These are phyloP conservation scores for Ostrea edulis DNA, from an alignment of 1,140 invertebrate species.

Conservation along the genomic window DNA sequence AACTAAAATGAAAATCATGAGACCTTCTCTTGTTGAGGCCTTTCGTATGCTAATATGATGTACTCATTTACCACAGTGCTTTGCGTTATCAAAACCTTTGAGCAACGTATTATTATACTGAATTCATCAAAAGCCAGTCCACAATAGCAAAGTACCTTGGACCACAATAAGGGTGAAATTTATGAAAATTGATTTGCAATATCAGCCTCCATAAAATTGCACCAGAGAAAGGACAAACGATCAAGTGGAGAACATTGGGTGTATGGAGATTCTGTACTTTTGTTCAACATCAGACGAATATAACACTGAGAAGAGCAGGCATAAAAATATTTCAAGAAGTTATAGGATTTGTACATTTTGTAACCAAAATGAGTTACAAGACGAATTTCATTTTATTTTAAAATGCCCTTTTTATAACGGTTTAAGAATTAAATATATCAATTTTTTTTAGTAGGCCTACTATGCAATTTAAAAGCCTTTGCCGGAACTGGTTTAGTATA, in stretches of 20 bases:
- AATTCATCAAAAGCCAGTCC: not conserved
- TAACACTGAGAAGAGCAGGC: too few species aligned
- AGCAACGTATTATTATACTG: not conserved
- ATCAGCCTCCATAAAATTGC: conserved; percentile 1
- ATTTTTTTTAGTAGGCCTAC: too few species aligned
- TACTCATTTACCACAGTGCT: conserved; percentile 6
- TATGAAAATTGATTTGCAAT: conserved; percentile 31
- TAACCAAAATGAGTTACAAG: too few species aligned
- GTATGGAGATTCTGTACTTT: not conserved
- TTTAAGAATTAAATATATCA: too few species aligned
- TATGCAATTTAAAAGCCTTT: not conserved
- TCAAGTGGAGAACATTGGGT: not conserved
- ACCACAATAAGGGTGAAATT: conserved; percentile 11
- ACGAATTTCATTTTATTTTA: too few species aligned
- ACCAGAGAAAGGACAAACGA: not conserved
- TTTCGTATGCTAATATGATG: not conserved
- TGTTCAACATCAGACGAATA: not conserved
- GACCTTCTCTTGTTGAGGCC: not conserved
- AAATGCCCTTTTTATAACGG: too few species aligned
- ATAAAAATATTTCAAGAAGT: too few species aligned
- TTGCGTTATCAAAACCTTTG: not conserved
- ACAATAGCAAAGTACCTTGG: not conserved
- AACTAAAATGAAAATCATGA: conserved; percentile 20
- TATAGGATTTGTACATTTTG: too few species aligned
- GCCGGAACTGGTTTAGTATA: too few species aligned